Evolutionary conservation across 2,797 vertebrate species (phyloP), one percentile per base, ranked within the genome.

Genomic region (Crypturellus tataupa): DNA sequence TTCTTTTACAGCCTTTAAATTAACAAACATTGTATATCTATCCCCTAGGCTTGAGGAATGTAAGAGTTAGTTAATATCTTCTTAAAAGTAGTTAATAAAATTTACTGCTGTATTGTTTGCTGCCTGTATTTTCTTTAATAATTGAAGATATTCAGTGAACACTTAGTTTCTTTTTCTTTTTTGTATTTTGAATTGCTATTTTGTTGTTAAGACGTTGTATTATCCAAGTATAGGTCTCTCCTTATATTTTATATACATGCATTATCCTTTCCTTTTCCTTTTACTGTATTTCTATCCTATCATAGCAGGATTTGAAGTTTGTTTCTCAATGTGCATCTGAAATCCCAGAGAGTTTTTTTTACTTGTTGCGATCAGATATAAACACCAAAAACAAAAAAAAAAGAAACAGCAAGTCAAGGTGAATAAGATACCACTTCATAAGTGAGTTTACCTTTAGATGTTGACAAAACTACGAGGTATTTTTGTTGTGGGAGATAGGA

Each of bases 1-100:
- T 85, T 94, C 90, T 91, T 67, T 53, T 76, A 83, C 1, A 53
- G 42, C 87, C 89, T 94, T 94, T 95, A 96, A 93, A 88, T 93
- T 95, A 94, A 42, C 21, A 62, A 17, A 56, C 6, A 24, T 62
- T 89, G 60, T 83, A 18, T 27, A 46, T 27, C 67, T 69, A 90
- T 96, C 85, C 80, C 89, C 91, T 60, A 90, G 60, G 88, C 63
- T 39, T 56, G 63, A 49, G 35, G 67, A 84, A 95, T 93, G 73
- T 77, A 86, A 76, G 44, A 35, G 80, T 89, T 91, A 68, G 63
- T 79, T 95, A 87, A 62, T 86, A 78, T 86, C 84, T 93, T 85
- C 47, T 64, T 12, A 49, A 49, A 24, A 49, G 21, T 24, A 24
- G 21, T 49, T 24, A 47, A 76, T 91, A 88, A 93, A 93, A 79